Evolutionary conservation across 2,888 invertebrate species (phyloP), one percentile per base, ranked within the genome.

Genomic region (Tribolium freemani): DNA sequence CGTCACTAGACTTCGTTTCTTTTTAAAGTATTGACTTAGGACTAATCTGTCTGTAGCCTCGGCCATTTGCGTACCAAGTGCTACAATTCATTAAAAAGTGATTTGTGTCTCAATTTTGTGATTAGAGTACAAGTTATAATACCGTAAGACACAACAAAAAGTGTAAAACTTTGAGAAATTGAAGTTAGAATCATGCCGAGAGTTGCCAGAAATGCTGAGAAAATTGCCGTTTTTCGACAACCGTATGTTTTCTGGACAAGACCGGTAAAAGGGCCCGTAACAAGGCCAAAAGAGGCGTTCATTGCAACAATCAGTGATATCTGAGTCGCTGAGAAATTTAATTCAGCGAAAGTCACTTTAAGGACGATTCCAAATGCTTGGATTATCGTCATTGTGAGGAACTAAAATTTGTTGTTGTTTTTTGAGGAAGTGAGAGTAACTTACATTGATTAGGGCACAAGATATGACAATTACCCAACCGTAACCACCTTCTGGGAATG

Each of bases 241-340:
- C 92, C 91, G 76, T 88, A 91, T 21, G 85, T 86, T 67, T 88
- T 88, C 5, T 92, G 82, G 8, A 92, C 81, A 0, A 91, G 91
- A 0, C 92, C 92, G 73, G 91, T 91, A 69, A 91, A 87, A 69
- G 92, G 86, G 0, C 92, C 92, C 26, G 91, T 78, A 8, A 90
- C 84, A 90, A 92, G 91, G 5, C 92, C 91, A 77, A 91, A 89
- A 26, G 92, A 91, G 79, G 91, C 89, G 81, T 92, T 92, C 10
- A 90, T 85, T 76, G 90, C 91, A 64, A 92, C 89, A 54, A 93
- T 89, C 11, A 91, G 85, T 1, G 91, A 88, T 2, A 89, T 88
- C 78, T 92, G 89, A 0, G 90, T 90, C 0, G 90, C 89, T n/a
- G 89, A 86, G 66, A 92, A 84, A 5, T 88, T 88, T 2, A 90